Conservation (phyloP, 2,797 vertebrate genomes). For the Mormyrops boulengeri region DNA sequence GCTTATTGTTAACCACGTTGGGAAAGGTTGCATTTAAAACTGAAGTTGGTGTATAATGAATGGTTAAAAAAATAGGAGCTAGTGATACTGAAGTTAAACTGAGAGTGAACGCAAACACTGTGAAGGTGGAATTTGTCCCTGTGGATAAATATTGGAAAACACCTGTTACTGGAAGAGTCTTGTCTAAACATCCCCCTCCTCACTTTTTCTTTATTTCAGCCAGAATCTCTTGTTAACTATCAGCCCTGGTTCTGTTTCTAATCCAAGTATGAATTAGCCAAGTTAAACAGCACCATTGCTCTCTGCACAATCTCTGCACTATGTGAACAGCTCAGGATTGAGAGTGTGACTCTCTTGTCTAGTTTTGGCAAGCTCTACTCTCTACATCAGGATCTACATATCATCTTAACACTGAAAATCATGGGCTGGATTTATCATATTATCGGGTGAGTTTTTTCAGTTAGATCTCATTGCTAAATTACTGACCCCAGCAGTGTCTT, state of each 20-base stretch:
- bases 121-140: conserved; percentile 26
- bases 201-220: not conserved
- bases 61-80: conserved; percentile 6
- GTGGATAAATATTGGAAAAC: conserved; percentile 29
- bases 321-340: not conserved
- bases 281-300: conserved; percentile 33
- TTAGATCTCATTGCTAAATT: not conserved
- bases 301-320: not conserved
- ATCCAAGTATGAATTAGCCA: not conserved
- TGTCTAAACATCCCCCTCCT: not conserved
- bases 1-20: not conserved
- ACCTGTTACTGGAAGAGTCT: conserved; percentile 4
- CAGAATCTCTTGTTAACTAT: not conserved
- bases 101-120: not conserved
- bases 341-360: not conserved
- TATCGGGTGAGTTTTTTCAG: conserved; percentile 23
- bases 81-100: conserved; percentile 3
- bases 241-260: not conserved
- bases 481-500: not conserved
- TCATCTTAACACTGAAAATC: not conserved
- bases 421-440: conserved; percentile 19
- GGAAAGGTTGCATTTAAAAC: not conserved
- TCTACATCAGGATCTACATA: not conserved
- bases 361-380: not conserved
- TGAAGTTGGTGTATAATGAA: not conserved